These are phyloP conservation scores for Sarcophaga carnaria DNA, from an alignment of 2,888 invertebrate species.

Conservation along the genomic window DNA sequence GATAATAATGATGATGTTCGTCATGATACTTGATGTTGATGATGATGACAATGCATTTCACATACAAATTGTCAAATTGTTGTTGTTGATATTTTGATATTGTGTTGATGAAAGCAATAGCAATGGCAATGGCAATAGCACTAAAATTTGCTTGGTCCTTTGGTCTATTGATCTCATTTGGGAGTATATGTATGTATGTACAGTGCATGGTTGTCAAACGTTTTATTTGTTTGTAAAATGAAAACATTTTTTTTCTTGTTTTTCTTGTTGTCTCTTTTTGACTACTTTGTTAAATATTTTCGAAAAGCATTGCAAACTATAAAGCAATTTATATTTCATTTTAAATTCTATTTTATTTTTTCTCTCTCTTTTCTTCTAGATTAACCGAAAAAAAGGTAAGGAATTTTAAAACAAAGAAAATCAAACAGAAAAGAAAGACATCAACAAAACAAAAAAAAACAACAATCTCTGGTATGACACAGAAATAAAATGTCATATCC, in stretches of 20 bases:
- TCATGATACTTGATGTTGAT: too few species aligned
- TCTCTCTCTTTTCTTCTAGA: neutral
- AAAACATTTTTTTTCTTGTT: too few species aligned
- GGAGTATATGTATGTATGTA: too few species aligned
- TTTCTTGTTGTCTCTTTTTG: neutral
- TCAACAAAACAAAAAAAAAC: neutral
- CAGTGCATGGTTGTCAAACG: too few species aligned
- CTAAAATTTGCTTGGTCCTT: neutral
- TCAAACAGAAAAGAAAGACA: neutral
- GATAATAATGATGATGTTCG: too few species aligned
- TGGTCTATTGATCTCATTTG: constrained; percentile 7
- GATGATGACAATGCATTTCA: too few species aligned
- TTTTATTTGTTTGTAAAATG: too few species aligned
- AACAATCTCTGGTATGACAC: neutral
- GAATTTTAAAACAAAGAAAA: neutral
- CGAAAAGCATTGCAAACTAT: neutral
- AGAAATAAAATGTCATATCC: too few species aligned
- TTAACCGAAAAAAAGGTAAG: neutral
- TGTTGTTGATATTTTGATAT: neutral
- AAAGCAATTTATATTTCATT: neutral
- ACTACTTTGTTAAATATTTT: neutral
- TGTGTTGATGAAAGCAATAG: too few species aligned
- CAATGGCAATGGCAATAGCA: too few species aligned
- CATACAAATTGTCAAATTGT: neutral
- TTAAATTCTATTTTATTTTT: neutral